phyloP scores from a whole-genome alignment of 1,140 invertebrate genomes.

The Acromyrmex echinatior region DNA sequence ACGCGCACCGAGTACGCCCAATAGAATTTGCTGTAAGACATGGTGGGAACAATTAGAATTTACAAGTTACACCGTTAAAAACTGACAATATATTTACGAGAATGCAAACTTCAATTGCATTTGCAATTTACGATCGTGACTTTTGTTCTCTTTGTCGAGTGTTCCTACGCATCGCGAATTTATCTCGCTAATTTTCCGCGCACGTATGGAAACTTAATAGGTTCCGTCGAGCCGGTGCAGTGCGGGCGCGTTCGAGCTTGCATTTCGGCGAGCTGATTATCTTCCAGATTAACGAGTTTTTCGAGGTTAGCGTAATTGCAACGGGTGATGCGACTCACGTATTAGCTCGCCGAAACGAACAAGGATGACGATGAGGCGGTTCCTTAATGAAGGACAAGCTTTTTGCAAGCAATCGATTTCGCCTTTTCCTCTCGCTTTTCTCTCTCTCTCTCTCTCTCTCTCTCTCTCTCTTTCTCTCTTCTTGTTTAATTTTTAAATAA shows the following conservation, averaged over 20 bases:
- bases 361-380: slow-evolving; percentile 26
- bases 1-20: too few species aligned
- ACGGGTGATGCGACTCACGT: slow-evolving; percentile 66
- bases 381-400: slow-evolving; percentile 69
- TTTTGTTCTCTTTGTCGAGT: neutral
- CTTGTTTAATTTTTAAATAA: slow-evolving; percentile 23
- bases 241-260: slow-evolving; percentile 35
- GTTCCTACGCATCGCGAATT: slow-evolving; percentile 39
- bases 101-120: slow-evolving; percentile 24
- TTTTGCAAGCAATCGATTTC: slow-evolving; percentile 57
- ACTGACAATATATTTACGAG: neutral
- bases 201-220: slow-evolving; percentile 63
- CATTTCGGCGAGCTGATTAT: slow-evolving; percentile 63
- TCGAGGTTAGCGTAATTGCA: slow-evolving; percentile 21
- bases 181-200: slow-evolving; percentile 58
- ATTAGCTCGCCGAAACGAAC: slow-evolving; percentile 47
- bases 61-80: neutral
- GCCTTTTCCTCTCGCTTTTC: neutral
- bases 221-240: slow-evolving; percentile 3
- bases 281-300: slow-evolving; percentile 62
- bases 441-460: too few species aligned
- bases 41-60: neutral
- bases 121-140: slow-evolving; percentile 28
- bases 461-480: neutral
- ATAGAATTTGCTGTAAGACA: too few species aligned